A percentile compares a stretch with the other conserved stretches of the same genome.
phyloP scores from a whole-genome alignment of 2,797 vertebrate genomes.

The Anabacerthia variegaticeps region DNA sequence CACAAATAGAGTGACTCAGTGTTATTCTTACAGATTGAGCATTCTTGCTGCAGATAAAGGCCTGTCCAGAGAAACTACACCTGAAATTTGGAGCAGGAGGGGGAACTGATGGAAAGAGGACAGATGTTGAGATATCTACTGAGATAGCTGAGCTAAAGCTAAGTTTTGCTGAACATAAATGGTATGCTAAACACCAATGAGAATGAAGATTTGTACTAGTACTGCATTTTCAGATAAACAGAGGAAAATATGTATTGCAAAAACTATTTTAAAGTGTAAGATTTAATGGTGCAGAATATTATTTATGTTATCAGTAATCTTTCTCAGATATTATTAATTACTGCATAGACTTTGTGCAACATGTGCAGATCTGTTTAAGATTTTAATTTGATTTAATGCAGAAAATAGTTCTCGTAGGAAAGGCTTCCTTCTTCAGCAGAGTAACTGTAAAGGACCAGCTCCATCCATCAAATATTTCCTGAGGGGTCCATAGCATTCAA shows the following conservation, averaged over 20 bases:
- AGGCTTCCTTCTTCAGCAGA: neutral
- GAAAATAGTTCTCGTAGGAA: neutral
- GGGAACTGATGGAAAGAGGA: neutral
- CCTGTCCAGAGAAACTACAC: neutral
- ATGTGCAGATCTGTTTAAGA: neutral
- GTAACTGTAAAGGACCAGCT: neutral
- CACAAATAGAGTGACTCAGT: neutral
- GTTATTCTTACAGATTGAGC: neutral
- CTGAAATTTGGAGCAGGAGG: neutral
- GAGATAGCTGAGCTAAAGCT: neutral
- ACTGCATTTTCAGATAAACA: neutral
- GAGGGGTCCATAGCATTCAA: neutral
- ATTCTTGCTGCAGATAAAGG: neutral
- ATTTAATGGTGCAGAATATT: neutral
- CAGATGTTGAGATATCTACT: neutral
- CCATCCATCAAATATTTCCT: neutral
- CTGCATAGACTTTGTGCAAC: neutral
- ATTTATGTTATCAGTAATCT: neutral
- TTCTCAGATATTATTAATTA: neutral
- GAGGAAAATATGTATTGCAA: neutral
- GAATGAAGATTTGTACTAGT: neutral
- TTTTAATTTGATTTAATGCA: neutral
- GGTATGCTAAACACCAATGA: neutral
- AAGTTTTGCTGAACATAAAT: neutral
- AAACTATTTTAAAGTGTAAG: neutral